Percentiles rank a stretch among this genome's conserved stretches.
Conservation (phyloP, 37 sponge, comb jelly and placozoan genomes). For the Aplysina aerophoba region DNA sequence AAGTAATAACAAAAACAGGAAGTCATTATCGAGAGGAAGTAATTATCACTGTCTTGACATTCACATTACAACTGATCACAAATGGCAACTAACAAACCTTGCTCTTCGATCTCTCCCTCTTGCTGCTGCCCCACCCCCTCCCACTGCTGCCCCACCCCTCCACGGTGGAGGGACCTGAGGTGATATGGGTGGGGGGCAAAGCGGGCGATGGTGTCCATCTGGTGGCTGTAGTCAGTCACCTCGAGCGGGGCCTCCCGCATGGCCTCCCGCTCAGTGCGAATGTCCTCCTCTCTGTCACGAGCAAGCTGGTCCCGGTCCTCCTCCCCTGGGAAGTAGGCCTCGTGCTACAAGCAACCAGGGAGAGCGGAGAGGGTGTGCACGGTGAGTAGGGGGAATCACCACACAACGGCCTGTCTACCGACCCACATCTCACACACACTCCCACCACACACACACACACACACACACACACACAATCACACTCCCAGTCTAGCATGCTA, state of each 20-base stretch:
- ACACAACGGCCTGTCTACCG: not conserved
- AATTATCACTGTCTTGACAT: too few species aligned
- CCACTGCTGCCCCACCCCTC: not conserved
- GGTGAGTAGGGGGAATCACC: not conserved
- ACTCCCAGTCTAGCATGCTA: too few species aligned
- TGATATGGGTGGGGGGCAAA: constrained; percentile 52
- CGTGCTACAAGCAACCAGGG: not conserved
- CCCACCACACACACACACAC: not conserved
- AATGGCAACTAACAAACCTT: too few species aligned
- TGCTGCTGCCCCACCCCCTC: constrained; percentile 12
- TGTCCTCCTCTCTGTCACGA: constrained; percentile 57
- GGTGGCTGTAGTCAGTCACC: constrained; percentile 8
- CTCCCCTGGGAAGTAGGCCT: constrained; percentile 33
- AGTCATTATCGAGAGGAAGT: too few species aligned
- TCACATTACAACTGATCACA: too few species aligned
- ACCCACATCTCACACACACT: not conserved
- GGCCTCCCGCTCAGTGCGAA: not conserved
- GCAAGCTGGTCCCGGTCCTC: constrained; percentile 23
- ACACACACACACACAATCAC: too few species aligned
- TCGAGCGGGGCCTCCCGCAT: not conserved
- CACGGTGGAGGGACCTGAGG: constrained; percentile 56
- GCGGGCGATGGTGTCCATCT: constrained; percentile 76
- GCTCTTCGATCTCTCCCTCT: not conserved
- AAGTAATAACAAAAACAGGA: too few species aligned
- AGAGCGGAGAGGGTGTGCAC: too few species aligned